Percentiles rank a stretch among this genome's conserved stretches.
phyloP scores from a whole-genome alignment of 2,113 vertebrate genomes.

The Passerina amoena region DNA sequence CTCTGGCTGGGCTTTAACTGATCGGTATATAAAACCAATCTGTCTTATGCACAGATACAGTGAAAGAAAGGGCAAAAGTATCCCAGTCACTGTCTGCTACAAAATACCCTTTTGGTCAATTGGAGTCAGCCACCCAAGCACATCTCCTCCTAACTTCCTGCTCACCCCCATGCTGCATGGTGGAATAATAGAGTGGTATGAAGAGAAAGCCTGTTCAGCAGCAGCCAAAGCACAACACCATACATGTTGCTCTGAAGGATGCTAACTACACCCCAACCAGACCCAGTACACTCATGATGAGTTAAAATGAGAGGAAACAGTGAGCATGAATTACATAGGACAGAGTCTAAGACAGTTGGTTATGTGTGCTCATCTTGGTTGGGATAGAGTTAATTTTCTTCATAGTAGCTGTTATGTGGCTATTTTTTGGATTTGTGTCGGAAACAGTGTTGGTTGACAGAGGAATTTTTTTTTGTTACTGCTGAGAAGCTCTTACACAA shows the following conservation, averaged over 20 bases:
- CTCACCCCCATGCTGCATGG: fast-evolving
- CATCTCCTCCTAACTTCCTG: neutral
- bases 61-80: neutral
- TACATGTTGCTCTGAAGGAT: neutral
- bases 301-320: neutral
- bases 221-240: neutral
- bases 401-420: neutral
- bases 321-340: neutral
- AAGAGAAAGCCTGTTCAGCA: neutral
- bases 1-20: neutral
- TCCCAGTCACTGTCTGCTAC: neutral
- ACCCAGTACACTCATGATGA: neutral
- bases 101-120: neutral
- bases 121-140: neutral
- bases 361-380: neutral
- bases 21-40: neutral
- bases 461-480: neutral
- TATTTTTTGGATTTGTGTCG: neutral
- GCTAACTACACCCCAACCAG: neutral
- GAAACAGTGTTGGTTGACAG: neutral
- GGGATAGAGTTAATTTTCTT: neutral
- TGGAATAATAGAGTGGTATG: neutral
- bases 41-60: neutral
- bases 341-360: neutral
- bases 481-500: neutral